A percentile compares a stretch with the other conserved stretches of the same genome.
phyloP scores from a whole-genome alignment of 2,888 invertebrate genomes.

The Spodoptera picta region DNA sequence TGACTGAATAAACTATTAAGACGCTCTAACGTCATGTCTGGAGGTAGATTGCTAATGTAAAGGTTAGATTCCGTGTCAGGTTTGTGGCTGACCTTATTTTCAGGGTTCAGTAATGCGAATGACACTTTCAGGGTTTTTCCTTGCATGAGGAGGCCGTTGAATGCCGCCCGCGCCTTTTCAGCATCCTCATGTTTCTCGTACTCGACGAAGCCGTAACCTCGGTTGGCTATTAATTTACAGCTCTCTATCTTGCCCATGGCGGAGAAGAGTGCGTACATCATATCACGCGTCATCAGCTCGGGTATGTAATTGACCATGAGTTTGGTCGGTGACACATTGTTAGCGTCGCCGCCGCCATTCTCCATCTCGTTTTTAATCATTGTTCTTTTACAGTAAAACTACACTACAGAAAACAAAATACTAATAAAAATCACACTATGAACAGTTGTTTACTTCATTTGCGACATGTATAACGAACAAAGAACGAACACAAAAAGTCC shows the following conservation, averaged over 20 bases:
- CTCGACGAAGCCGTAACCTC: slow-evolving; percentile 87
- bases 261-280: slow-evolving; percentile 88
- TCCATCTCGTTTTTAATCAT: slow-evolving; percentile 86
- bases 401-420: slow-evolving; percentile 85
- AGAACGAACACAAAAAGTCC: slow-evolving; percentile 84
- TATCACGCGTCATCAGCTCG: slow-evolving; percentile 87
- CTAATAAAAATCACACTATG: slow-evolving; percentile 80
- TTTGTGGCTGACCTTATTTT: slow-evolving; percentile 86
- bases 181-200: slow-evolving; percentile 87
- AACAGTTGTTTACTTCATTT: slow-evolving; percentile 83
- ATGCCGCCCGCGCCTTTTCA: slow-evolving; percentile 86
- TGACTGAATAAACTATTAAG: slow-evolving; percentile 81
- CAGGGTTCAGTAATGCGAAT: slow-evolving; percentile 86
- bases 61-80: slow-evolving; percentile 87
- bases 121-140: slow-evolving; percentile 87
- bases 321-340: slow-evolving; percentile 88
- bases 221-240: slow-evolving; percentile 86
- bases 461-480: slow-evolving; percentile 82
- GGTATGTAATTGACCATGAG: slow-evolving; percentile 89
- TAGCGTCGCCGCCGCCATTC: slow-evolving; percentile 89
- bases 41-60: slow-evolving; percentile 87
- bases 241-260: slow-evolving; percentile 88
- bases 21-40: slow-evolving; percentile 86
- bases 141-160: slow-evolving; percentile 87
- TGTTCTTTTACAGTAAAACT: slow-evolving; percentile 79